Evolutionary conservation across 1,140 invertebrate species (phyloP), one percentile per base, ranked within the genome.

Genomic region (Neodiprion pinetum): DNA sequence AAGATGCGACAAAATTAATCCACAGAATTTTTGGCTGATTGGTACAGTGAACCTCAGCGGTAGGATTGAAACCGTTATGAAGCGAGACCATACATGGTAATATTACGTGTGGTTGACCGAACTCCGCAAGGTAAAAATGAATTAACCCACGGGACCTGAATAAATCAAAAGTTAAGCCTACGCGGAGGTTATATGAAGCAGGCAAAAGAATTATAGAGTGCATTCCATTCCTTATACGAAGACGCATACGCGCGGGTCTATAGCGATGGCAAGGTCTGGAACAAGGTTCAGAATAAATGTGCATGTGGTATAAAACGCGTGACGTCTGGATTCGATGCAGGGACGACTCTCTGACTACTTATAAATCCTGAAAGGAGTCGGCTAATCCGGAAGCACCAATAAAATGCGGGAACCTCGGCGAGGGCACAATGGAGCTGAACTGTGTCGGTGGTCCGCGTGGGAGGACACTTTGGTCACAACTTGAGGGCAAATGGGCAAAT

Each of bases 381-480:
- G 53, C 53, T 61, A 61, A 61, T 61, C 53, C 53, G 53, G 53
- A 61, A 61, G 53, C 53, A 61, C 53, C 53, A 61, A 61, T 61
- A 61, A 61, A 61, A 61, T 61, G 53, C 11, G 53, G 53, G 53
- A 61, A 61, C 53, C 53, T 61, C 53, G 53, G 53, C 40, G 21
- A 11, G 72, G 74, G 67, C 23, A 69, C 75, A 75, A 78, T 74
- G 73, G 49, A 69, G 73, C 65, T 75, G 70, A 76, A 67, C 75
- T 66, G 70, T 74, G 72, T 61, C 79, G 82, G 80, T 80, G 80
- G 82, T 83, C 77, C 78, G 77, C 77, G 77, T 80, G 78, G 81
- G 81, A 79, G 81, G 80, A 83, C 78, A 79, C 77, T 74, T 77
- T 72, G 77, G 77, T 77, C 75, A 74, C 77, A 75, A 81, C 75